Conservation (phyloP, 2,113 vertebrate species). For the Chunga burmeisteri region DNA sequence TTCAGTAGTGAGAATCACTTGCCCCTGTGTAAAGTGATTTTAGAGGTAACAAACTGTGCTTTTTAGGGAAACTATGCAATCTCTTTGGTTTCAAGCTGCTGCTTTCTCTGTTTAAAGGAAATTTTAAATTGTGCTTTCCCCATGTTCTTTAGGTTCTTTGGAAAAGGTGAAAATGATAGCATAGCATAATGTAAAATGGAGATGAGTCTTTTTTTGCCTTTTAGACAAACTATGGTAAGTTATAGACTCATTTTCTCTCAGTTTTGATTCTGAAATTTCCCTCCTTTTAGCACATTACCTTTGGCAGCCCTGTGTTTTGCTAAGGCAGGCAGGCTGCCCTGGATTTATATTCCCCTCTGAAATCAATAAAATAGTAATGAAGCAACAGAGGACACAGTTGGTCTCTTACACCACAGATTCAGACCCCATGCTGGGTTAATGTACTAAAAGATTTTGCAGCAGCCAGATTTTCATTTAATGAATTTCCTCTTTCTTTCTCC, state of each 20-base stretch:
- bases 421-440: conserved; percentile 48
- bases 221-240: background rate
- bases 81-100: background rate
- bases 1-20: background rate
- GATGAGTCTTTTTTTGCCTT: background rate
- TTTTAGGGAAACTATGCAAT: background rate
- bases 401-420: background rate
- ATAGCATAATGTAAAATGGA: background rate
- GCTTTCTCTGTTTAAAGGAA: background rate
- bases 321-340: background rate
- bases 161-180: background rate
- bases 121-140: background rate
- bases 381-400: conserved; percentile 9
- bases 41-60: background rate
- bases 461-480: conserved; percentile 29
- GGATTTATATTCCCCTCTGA: conserved; percentile 49
- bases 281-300: background rate
- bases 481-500: conserved; percentile 36
- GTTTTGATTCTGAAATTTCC: background rate
- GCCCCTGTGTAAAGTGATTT: background rate
- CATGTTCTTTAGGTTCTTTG: background rate
- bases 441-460: conserved; percentile 48
- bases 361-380: conserved; percentile 69
- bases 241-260: background rate
- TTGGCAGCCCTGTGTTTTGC: conserved; percentile 1